Evolutionary conservation across 2,888 invertebrate species (phyloP), one percentile per base, ranked within the genome.

Genomic region (Sinentomon sp.): DNA sequence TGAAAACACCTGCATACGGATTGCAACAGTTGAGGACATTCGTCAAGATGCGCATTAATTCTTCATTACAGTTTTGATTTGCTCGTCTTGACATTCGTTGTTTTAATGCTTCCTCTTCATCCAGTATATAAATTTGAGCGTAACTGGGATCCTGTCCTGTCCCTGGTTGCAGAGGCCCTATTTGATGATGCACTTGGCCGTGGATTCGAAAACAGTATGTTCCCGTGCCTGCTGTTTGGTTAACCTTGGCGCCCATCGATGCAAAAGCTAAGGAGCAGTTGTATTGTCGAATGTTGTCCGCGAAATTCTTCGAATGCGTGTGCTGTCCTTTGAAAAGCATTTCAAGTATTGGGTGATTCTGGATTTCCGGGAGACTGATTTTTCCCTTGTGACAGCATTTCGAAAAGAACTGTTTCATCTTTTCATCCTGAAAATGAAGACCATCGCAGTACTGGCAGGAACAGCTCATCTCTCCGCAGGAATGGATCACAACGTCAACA

Each of bases 91-190:
- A 7, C 28, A 38, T 27, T 28, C 40, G 28, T 19, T 35, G 28
- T 4, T 31, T 12, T 9, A 27, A 14, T 2, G 40, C 38, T 33
- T 36, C 24, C 6, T 19, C 30, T 6, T 38, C 17, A 29, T 42
- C 43, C 4, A 42, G 31, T 21, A 43, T 36, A 29, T 41, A 41
- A 5, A 43, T 22, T 32, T 38, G 38, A 19, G 36, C 28, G 22
- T 32, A 43, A 23, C 30, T 20, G 10, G 31, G 21, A 5, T 12
- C 16, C 17, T 37, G 29, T 14, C 23, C 28, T 17, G 13, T 14
- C 17, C 7, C 18, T 7, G 36, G 32, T 23, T 43, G 35, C 9
- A 40, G 12, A 17, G 35, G 20, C n/a, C n/a, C n/a, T n/a, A n/a
- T n/a, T n/a, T n/a, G n/a, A 17, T 34, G 34, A 7, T 28, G 24